Conservation (phyloP, 2,888 invertebrate species). For the Drosophila heteroneura region DNA sequence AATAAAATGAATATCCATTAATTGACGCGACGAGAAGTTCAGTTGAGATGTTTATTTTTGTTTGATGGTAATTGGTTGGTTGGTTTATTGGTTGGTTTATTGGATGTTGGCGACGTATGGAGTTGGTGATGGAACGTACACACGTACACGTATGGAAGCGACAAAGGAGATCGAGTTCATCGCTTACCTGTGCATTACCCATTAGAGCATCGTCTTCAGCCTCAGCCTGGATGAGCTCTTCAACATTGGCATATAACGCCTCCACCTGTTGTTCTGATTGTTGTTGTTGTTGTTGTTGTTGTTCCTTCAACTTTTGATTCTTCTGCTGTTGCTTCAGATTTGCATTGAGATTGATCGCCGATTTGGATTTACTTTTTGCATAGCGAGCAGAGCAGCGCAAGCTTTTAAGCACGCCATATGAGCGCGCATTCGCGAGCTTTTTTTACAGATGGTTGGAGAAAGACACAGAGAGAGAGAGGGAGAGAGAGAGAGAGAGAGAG, state of each 20-base stretch:
- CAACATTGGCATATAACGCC: constrained; percentile 68
- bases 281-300: constrained; percentile 11
- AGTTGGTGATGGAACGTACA: constrained; percentile 26
- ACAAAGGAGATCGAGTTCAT: constrained; percentile 37
- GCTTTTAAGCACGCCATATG: constrained; percentile 72
- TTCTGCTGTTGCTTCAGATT: constrained; percentile 66
- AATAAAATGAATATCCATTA: constrained; percentile 65
- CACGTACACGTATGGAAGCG: constrained; percentile 52
- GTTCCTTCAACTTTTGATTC: constrained; percentile 42
- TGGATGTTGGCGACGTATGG: constrained; percentile 31
- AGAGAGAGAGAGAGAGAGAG: constrained; percentile 8
- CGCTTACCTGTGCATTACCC: constrained; percentile 74
- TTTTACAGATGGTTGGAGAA: constrained; percentile 11
- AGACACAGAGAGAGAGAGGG: constrained; percentile 11
- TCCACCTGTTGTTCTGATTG: constrained; percentile 29
- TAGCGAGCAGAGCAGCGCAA: constrained; percentile 68
- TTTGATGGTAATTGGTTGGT: constrained; percentile 3
- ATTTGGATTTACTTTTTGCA: constrained; percentile 69
- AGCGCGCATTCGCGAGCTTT: constrained; percentile 73
- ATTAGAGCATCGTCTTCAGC: constrained; percentile 65
- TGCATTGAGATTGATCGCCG: constrained; percentile 70
- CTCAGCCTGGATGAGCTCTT: constrained; percentile 49
- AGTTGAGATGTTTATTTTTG: constrained; percentile 11
- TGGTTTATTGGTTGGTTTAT: constrained; percentile 9
- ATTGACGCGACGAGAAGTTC: constrained; percentile 36